Conservation (phyloP, 2,113 vertebrate genomes). For the Prunella himalayana region DNA sequence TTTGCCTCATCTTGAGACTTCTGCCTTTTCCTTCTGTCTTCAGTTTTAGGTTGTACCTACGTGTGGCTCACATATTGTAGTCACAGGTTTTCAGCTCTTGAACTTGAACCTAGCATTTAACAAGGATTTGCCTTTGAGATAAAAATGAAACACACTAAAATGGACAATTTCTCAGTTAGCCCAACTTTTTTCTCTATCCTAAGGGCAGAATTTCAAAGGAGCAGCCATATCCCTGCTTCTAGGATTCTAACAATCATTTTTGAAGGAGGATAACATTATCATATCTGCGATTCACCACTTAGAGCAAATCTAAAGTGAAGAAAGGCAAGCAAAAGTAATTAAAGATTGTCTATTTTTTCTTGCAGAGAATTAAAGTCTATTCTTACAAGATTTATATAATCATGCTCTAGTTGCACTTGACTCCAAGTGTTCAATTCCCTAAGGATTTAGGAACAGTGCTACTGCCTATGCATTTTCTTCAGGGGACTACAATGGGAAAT, state of each 20-base stretch:
- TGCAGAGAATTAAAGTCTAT: background rate
- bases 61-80: background rate
- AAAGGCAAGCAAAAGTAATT: slow-evolving; percentile 7
- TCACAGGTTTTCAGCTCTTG: background rate
- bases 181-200: background rate
- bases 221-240: background rate
- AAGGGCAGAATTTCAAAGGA: slow-evolving; percentile 9
- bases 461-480: background rate
- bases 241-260: background rate
- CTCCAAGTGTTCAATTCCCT: background rate
- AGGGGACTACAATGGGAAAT: background rate
- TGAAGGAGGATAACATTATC: background rate
- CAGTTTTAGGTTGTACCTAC: background rate
- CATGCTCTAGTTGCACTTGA: background rate
- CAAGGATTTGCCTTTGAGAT: background rate
- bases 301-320: background rate
- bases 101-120: background rate
- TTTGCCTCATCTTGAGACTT: background rate
- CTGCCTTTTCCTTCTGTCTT: background rate
- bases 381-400: background rate
- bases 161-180: background rate
- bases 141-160: background rate
- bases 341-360: background rate
- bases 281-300: background rate
- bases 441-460: background rate